These are phyloP conservation scores for Lasioglossum leucozonium DNA, from an alignment of 2,888 invertebrate genomes.

Conservation along the genomic window DNA sequence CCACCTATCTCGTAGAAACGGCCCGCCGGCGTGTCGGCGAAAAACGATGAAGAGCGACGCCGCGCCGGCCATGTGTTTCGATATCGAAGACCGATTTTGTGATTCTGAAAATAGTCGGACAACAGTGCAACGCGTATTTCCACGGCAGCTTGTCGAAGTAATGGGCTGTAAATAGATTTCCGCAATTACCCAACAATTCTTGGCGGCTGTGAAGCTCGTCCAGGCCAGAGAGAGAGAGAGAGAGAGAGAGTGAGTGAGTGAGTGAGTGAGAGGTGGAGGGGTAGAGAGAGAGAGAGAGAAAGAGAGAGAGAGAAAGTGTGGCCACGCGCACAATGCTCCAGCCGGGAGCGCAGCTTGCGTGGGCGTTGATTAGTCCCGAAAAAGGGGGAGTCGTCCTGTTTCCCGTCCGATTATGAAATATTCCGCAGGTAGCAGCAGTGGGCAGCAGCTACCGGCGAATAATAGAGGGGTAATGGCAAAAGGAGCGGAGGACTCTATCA, in stretches of 20 bases:
- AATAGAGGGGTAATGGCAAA: conserved; percentile 75
- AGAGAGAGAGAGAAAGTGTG: not conserved
- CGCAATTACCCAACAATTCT: conserved; percentile 20
- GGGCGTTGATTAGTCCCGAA: conserved; percentile 53
- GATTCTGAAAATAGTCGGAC: conserved; percentile 11
- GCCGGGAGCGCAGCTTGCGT: conserved; percentile 57
- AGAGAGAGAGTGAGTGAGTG: not conserved
- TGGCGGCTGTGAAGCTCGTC: not conserved
- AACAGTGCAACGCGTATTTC: conserved; percentile 12
- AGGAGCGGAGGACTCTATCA: conserved; percentile 77
- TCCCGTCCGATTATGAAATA: conserved; percentile 69
- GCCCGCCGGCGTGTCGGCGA: too few relatives aligned
- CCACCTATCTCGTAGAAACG: not conserved
- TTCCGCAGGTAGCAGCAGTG: conserved; percentile 48
- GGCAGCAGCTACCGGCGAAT: conserved; percentile 50
- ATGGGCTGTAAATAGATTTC: conserved; percentile 27
- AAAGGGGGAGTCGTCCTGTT: conserved; percentile 53
- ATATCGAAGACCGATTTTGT: not conserved
- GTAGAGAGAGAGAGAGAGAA: not conserved
- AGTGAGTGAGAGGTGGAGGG: not conserved
- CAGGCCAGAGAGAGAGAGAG: not conserved
- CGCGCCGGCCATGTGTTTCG: not conserved
- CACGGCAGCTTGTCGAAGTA: conserved; percentile 8
- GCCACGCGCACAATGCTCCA: conserved; percentile 41
- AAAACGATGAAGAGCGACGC: not conserved